phyloP scores from a whole-genome alignment of 1,140 invertebrate species.

The Daktulosphaira vitifoliae region DNA sequence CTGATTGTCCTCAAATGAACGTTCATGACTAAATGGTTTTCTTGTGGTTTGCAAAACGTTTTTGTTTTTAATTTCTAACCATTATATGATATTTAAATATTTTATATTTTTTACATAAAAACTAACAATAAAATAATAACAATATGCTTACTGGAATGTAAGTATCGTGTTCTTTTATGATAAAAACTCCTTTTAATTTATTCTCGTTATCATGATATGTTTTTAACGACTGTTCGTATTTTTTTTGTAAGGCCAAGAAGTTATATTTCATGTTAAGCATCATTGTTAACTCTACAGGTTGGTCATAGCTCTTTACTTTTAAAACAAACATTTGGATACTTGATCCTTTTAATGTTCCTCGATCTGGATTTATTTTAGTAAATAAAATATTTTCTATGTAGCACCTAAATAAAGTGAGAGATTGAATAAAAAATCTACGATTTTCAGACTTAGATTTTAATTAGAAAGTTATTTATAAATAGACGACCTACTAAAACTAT shows the following conservation, averaged over 20 bases:
- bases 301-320: neutral
- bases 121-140: too few relatives aligned
- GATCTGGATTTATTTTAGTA: neutral
- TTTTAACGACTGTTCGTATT: neutral
- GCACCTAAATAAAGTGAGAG: neutral
- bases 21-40: slow-evolving; percentile 13
- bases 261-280: slow-evolving; percentile 8
- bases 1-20: neutral
- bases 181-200: slow-evolving; percentile 1
- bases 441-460: neutral
- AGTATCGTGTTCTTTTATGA: neutral
- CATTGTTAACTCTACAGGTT: slow-evolving; percentile 12
- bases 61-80: neutral
- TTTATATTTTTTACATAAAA: too few relatives aligned
- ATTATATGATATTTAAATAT: too few relatives aligned
- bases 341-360: neutral
- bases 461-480: neutral
- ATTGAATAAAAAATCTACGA: neutral
- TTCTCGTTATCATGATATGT: neutral
- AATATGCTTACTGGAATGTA: slow-evolving; percentile 5
- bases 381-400: neutral
- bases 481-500: too few relatives aligned
- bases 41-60: neutral
- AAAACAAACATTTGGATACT: slow-evolving; percentile 1
- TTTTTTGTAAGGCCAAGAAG: neutral